These are phyloP conservation scores for Piscicola geometra DNA, from an alignment of 2,888 invertebrate genomes.

Conservation along the genomic window DNA sequence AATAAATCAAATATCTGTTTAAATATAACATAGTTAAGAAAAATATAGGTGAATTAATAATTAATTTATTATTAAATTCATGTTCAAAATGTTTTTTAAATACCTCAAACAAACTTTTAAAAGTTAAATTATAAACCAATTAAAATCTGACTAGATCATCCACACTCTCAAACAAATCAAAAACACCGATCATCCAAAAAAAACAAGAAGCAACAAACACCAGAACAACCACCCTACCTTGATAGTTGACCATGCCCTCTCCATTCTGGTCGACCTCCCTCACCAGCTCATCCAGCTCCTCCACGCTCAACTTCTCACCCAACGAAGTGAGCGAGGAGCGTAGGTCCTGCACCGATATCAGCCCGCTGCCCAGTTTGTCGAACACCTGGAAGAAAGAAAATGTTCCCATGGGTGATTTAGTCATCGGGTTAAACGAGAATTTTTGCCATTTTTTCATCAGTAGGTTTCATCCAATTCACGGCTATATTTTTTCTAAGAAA, in stretches of 20 bases:
- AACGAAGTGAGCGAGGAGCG: conserved; percentile 42
- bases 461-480: too few relatives aligned
- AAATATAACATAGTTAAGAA: too few relatives aligned
- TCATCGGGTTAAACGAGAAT: too few relatives aligned
- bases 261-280: conserved; percentile 43
- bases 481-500: too few relatives aligned
- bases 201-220: neutral
- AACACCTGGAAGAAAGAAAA: too few relatives aligned
- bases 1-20: too few relatives aligned
- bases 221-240: conserved; percentile 35
- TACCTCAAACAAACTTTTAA: neutral
- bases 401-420: too few relatives aligned
- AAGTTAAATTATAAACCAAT: too few relatives aligned
- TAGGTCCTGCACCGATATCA: conserved; percentile 40
- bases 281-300: conserved; percentile 43
- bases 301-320: conserved; percentile 41
- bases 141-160: neutral
- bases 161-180: neutral
- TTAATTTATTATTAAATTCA: neutral
- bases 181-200: neutral
- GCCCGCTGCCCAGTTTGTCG: conserved; percentile 42
- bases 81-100: neutral
- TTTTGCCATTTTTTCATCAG: too few relatives aligned
- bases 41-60: too few relatives aligned
- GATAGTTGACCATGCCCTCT: conserved; percentile 39